Percentiles rank a stretch among this genome's conserved stretches.
Evolutionary conservation across 2,113 vertebrate genomes (phyloP).

Genomic region (Tetrao urogallus): DNA sequence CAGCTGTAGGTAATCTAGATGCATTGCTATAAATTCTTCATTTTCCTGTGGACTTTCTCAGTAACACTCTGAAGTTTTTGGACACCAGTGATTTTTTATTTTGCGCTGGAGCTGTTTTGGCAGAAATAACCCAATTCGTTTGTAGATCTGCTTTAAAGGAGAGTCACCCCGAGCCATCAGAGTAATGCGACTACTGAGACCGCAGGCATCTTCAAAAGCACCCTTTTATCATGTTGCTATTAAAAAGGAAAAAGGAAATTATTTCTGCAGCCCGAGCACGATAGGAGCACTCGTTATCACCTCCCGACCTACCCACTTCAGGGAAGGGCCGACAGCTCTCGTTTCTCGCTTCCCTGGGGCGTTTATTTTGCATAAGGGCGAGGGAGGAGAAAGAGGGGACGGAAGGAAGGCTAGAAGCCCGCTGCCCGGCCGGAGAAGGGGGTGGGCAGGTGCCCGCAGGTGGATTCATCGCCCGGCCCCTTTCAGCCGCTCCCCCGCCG

Average conservation of each 20-base stretch:
- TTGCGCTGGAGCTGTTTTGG: neutral
- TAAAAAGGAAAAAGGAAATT: neutral
- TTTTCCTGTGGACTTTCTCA: neutral
- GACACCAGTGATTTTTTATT: neutral
- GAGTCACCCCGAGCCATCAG: neutral
- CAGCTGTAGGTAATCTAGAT: neutral
- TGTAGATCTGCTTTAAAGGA: neutral
- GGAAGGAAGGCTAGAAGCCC: neutral
- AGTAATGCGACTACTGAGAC: rapidly evolving
- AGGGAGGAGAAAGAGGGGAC: neutral
- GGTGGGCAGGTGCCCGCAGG: neutral
- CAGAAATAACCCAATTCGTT: neutral
- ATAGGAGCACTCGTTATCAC: neutral
- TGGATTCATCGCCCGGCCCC: neutral
- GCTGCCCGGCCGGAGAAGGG: neutral
- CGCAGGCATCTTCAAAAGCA: neutral
- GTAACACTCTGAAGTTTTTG: neutral
- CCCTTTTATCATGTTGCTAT: neutral
- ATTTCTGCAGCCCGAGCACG: neutral
- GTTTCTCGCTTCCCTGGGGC: neutral
- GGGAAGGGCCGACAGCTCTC: neutral
- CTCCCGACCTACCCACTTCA: neutral
- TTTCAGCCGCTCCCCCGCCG: neutral
- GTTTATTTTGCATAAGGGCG: neutral
- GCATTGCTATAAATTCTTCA: neutral